A percentile compares a stretch with the other conserved stretches of the same genome.
Evolutionary conservation across 2,113 vertebrate species (phyloP).

Genomic region (Strigops habroptila): DNA sequence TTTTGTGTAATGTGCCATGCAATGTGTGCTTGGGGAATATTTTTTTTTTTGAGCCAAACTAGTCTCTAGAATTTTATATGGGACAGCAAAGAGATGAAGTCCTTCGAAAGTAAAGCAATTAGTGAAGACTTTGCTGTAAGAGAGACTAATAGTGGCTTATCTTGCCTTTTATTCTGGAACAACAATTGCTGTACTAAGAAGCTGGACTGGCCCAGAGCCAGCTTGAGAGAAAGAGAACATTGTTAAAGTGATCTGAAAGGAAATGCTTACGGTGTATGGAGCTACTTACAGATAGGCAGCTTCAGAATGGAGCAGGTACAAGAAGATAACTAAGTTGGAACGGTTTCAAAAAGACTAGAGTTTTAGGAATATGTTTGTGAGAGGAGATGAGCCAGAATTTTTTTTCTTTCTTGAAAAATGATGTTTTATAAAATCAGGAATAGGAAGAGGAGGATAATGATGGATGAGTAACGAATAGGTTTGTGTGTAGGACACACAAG

Average conservation of each 20-base stretch:
- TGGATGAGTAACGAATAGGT: not conserved
- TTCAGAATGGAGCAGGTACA: not conserved
- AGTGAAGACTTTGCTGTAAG: not conserved
- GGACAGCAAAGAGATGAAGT: not conserved
- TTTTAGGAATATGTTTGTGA: not conserved
- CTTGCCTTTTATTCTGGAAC: not conserved
- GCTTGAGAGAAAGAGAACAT: not conserved
- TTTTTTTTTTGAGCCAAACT: not conserved
- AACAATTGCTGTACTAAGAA: not conserved
- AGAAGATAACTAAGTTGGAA: not conserved
- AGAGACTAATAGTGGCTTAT: not conserved
- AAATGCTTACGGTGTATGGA: not conserved
- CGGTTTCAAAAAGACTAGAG: not conserved
- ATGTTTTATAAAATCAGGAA: not conserved
- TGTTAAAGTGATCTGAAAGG: not conserved
- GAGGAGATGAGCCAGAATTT: not conserved
- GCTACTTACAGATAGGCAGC: not conserved
- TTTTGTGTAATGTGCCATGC: not conserved
- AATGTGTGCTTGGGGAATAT: not conserved
- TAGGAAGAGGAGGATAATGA: not conserved
- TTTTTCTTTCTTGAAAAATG: not conserved
- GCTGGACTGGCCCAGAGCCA: not conserved
- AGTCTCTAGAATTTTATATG: not conserved
- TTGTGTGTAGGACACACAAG: not conserved
- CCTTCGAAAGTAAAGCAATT: constrained; percentile 4